These are phyloP conservation scores for Ericerus pela DNA, from an alignment of 1,140 invertebrate genomes.

Conservation along the genomic window DNA sequence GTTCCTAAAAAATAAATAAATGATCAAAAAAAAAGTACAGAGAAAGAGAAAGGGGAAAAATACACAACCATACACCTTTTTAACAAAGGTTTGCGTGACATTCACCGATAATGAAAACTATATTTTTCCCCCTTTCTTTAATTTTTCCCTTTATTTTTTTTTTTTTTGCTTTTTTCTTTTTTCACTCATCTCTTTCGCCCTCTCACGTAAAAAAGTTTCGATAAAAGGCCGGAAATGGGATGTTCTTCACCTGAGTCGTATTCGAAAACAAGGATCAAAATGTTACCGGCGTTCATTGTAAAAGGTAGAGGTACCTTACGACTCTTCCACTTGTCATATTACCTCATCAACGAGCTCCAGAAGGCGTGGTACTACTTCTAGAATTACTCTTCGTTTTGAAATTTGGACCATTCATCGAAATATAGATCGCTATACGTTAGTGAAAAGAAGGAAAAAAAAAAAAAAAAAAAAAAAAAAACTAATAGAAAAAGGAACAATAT, in stretches of 20 bases:
- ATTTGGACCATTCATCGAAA: slow-evolving; percentile 1
- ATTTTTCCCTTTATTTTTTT: background rate
- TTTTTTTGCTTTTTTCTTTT: background rate
- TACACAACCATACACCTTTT: too few species aligned
- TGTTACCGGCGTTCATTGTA: too few species aligned
- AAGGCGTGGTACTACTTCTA: slow-evolving; percentile 5
- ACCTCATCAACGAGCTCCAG: background rate
- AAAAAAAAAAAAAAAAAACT: too few species aligned
- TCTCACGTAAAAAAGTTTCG: background rate
- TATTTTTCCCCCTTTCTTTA: too few species aligned
- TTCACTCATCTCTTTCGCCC: background rate
- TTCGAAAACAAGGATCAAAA: background rate
- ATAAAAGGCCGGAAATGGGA: slow-evolving; percentile 7
- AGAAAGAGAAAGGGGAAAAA: too few species aligned
- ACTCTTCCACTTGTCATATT: background rate
- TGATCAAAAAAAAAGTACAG: too few species aligned
- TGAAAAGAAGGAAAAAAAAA: too few species aligned
- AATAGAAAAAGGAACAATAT: too few species aligned
- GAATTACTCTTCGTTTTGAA: slow-evolving; percentile 3
- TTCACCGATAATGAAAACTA: too few species aligned
- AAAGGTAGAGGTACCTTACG: background rate
- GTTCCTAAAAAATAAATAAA: too few species aligned
- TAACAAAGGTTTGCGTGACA: too few species aligned
- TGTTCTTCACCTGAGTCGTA: slow-evolving; percentile 2
- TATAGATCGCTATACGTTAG: too few species aligned